Percentiles rank a stretch among this genome's conserved stretches.
These are phyloP conservation scores for Lasioglossum oenotherae DNA, from an alignment of 2,888 invertebrate genomes.

Conservation along the genomic window DNA sequence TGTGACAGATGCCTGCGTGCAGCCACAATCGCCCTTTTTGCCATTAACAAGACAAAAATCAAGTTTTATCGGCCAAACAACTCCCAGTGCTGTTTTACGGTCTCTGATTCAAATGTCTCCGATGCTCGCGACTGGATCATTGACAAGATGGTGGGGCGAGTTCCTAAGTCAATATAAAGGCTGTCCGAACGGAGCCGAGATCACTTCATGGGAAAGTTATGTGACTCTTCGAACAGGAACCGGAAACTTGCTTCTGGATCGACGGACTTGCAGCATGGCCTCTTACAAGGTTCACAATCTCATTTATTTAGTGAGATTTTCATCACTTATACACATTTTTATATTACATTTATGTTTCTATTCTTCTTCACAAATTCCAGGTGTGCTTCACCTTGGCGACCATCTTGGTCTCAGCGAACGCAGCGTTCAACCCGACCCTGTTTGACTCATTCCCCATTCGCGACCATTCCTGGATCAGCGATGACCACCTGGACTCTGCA, in stretches of 20 bases:
- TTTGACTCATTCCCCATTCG: conserved; percentile 47
- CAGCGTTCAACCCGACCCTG: conserved; percentile 54
- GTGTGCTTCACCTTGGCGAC: conserved; percentile 61
- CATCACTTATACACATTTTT: background rate
- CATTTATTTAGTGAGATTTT: background rate
- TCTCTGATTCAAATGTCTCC: conserved; percentile 58
- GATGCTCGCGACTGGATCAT: conserved; percentile 41
- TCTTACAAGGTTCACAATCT: conserved; percentile 56
- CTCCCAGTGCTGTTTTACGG: conserved; percentile 58
- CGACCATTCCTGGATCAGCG: conserved; percentile 39
- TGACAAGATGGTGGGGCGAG: conserved; percentile 56
- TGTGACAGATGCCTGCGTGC: background rate
- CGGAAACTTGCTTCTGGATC: conserved; percentile 47
- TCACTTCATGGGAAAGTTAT: conserved; percentile 80
- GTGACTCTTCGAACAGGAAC: conserved; percentile 66
- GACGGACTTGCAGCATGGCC: conserved; percentile 63
- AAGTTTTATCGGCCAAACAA: conserved; percentile 15
- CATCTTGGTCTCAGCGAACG: conserved; percentile 58
- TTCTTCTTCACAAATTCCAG: conserved; percentile 43
- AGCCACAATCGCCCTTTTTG: conserved; percentile 3
- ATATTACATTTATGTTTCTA: background rate
- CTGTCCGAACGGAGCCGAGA: conserved; percentile 67
- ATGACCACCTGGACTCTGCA: conserved; percentile 40
- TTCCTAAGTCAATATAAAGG: conserved; percentile 81
- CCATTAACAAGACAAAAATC: conserved; percentile 36